Percentiles rank a stretch among this genome's conserved stretches.
Evolutionary conservation across 2,888 invertebrate species (phyloP).

Genomic region (Dioctria linearis): DNA sequence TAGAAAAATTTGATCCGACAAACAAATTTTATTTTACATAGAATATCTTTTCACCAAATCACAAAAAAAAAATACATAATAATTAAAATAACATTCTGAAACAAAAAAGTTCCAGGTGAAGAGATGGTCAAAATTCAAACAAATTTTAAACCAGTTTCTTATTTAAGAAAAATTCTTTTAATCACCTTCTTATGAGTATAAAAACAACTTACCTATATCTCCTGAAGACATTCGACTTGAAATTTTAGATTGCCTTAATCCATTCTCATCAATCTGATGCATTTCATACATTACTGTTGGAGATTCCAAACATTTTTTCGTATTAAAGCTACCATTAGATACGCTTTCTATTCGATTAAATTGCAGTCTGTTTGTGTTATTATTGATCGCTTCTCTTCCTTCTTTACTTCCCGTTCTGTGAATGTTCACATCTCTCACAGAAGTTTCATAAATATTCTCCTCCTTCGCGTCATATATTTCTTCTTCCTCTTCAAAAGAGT

Average conservation of each 20-base stretch:
- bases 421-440: neutral
- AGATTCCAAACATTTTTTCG: conserved; percentile 34
- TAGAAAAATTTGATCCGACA: too few species aligned
- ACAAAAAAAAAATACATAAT: too few species aligned
- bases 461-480: conserved; percentile 39
- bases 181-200: neutral
- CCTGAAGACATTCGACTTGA: conserved; percentile 21
- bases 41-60: too few species aligned
- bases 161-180: neutral
- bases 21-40: too few species aligned
- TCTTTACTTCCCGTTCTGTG: conserved; percentile 18
- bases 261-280: conserved; percentile 55
- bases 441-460: conserved; percentile 16
- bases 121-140: too few species aligned
- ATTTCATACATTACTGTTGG: conserved; percentile 48
- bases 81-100: too few species aligned
- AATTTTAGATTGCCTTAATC: conserved; percentile 47
- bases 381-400: conserved; percentile 7
- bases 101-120: too few species aligned
- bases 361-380: conserved; percentile 27
- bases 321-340: conserved; percentile 37
- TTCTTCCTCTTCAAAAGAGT: conserved; percentile 53
- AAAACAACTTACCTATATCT: conserved; percentile 17
- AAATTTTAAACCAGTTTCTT: neutral
- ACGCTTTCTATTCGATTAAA: conserved; percentile 18